Evolutionary conservation across 2,113 vertebrate species (phyloP).

Genomic region (Verasper variegatus): DNA sequence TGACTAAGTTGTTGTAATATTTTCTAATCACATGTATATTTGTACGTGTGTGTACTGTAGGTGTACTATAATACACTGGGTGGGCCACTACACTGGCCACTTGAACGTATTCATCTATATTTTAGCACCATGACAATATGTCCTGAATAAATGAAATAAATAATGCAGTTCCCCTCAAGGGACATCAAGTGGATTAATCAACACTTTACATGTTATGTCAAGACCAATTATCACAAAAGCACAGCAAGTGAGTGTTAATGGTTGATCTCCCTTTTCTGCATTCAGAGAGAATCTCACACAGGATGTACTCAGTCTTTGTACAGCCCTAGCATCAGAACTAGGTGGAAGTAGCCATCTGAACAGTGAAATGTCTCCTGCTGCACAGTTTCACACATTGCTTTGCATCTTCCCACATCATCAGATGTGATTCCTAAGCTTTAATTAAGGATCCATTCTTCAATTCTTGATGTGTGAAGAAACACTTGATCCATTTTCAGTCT

Average conservation of each 20-base stretch:
- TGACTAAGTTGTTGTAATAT: not conserved
- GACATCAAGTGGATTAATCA: not conserved
- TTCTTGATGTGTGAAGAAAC: too few relatives aligned
- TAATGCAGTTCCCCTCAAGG: not conserved
- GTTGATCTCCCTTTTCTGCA: not conserved
- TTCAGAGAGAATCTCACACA: not conserved
- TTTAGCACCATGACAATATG: not conserved
- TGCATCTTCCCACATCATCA: too few relatives aligned
- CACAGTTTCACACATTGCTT: not conserved
- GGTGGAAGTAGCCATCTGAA: too few relatives aligned
- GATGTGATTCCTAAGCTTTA: too few relatives aligned
- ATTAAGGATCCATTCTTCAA: too few relatives aligned
- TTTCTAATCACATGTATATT: too few relatives aligned
- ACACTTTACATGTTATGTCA: not conserved
- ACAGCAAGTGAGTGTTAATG: not conserved
- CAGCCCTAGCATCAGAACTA: not conserved
- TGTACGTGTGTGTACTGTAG: too few relatives aligned
- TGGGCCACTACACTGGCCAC: not conserved
- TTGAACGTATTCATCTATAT: not conserved
- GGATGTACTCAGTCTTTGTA: not conserved
- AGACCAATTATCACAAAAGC: not conserved
- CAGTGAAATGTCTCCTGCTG: not conserved
- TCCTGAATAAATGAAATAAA: not conserved
- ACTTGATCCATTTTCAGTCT: too few relatives aligned
- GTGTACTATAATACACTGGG: too few relatives aligned